Percentiles rank a stretch among this genome's conserved stretches.
Conservation (phyloP, 2,797 vertebrate species). For the Rhinatrema bivittatum region DNA sequence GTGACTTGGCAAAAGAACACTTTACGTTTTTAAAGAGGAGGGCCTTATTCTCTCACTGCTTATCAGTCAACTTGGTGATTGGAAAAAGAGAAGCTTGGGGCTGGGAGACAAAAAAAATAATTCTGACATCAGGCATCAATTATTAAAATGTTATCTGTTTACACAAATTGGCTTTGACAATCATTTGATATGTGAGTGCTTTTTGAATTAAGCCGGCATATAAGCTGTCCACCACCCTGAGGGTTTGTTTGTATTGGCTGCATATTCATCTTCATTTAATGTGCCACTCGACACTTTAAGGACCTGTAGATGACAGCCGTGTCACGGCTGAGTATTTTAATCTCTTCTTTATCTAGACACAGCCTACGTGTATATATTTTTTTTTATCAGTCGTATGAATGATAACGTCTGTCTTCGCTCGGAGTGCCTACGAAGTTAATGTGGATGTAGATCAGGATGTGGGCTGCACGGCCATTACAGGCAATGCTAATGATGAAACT, state of each 20-base stretch:
- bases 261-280: constrained; percentile 48
- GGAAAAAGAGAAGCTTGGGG: constrained; percentile 12
- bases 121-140: constrained; percentile 43
- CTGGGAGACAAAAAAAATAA: constrained; percentile 11
- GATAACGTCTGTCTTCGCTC: constrained; percentile 81
- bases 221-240: constrained; percentile 33
- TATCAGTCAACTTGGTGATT: not conserved
- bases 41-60: too few relatives aligned
- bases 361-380: constrained; percentile 68
- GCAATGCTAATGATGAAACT: constrained; percentile 78
- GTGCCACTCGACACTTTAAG: constrained; percentile 25
- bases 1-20: too few relatives aligned
- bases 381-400: constrained; percentile 82
- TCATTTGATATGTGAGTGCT: constrained; percentile 48
- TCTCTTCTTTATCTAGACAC: constrained; percentile 66
- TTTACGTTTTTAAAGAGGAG: too few relatives aligned
- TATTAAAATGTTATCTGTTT: constrained; percentile 55
- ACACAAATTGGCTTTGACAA: constrained; percentile 51
- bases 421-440: constrained; percentile 65
- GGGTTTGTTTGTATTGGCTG: constrained; percentile 47
- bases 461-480: constrained; percentile 65
- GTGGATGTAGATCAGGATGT: constrained; percentile 79
- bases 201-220: constrained; percentile 34
- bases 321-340: constrained; percentile 36
- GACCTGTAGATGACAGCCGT: constrained; percentile 41